A percentile compares a stretch with the other conserved stretches of the same genome.
Evolutionary conservation across 1,140 invertebrate genomes (phyloP).

Genomic region (Galleria mellonella): DNA sequence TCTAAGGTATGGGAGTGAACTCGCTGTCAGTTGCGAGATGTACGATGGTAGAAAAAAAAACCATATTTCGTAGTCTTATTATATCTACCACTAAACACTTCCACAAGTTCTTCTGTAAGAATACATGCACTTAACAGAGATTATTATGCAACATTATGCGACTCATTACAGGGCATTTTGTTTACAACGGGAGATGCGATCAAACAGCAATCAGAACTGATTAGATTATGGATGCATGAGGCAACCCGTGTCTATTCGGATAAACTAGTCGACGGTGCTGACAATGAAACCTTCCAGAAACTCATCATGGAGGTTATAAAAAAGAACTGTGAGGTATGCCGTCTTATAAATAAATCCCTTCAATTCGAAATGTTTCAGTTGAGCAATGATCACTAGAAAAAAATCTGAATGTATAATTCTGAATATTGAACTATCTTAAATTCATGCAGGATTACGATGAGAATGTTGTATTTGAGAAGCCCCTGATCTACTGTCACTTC

Average conservation of each 20-base stretch:
- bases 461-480: slow-evolving; percentile 74
- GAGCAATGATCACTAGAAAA: no score
- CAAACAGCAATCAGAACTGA: slow-evolving; percentile 79
- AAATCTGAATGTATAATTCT: background rate
- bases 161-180: slow-evolving; percentile 86
- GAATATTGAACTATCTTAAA: background rate
- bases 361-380: background rate
- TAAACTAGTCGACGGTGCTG: slow-evolving; percentile 86
- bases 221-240: slow-evolving; percentile 93
- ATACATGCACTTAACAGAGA: no score
- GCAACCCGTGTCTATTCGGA: slow-evolving; percentile 92
- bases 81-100: no score
- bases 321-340: slow-evolving; percentile 86
- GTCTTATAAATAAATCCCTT: no score
- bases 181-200: slow-evolving; percentile 88
- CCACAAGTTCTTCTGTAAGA: no score
- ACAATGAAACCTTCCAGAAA: slow-evolving; percentile 85
- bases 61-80: no score
- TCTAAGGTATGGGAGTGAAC: no score
- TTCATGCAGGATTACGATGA: slow-evolving; percentile 53
- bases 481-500: slow-evolving; percentile 93
- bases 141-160: no score
- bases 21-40: no score
- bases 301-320: slow-evolving; percentile 85
- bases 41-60: no score